Base-by-base conservation (phyloP, 1,140 invertebrate genomes). In the Rhynchophorus ferrugineus region DNA sequence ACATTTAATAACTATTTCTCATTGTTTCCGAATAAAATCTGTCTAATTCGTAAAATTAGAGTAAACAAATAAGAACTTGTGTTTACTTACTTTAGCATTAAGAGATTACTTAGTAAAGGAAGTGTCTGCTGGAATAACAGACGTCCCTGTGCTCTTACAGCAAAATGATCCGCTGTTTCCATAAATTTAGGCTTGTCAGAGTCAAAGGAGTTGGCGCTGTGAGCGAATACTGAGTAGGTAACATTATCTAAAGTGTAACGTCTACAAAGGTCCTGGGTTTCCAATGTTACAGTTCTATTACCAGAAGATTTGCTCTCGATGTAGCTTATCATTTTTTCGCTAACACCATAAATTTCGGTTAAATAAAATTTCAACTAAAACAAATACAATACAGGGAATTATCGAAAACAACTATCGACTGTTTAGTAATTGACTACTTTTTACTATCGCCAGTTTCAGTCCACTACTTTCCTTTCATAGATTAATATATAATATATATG, bases 161-260 rank as follows among this genome's bases (percentile, higher is more conserved):
- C 64, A 11, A 71, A 56, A 21, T 56, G 56, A 46, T 57, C 61
- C 0, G 68, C 71, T 51, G 71, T 58, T 48, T 65, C 56, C 21
- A 65, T 53, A 57, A 77, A 76, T 29, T 69, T 64, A 2, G 70
- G 71, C 24, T 73, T 55, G 29, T 69, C 60, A 38, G 73, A 61
- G n/a, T 68, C 54, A 61, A 59, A 74, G 55, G 52, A 65, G 62
- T 49, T 59, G 22, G 17, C 70, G 20, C 72, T 64, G 9, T 77
- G 61, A 3, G 74, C 75, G 51, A 78, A 65, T 0, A 71, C 75
- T 11, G 69, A 69, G 42, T 66, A 71, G 2, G 73, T 68, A 3
- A 77, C 69, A n/a, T 73, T 69, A 29, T 77, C 75, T 0, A 69
- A 69, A 1, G 75, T 76, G 39, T 68, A 78, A 49, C 68, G 67